Evolutionary conservation across 2,113 vertebrate species (phyloP), one percentile per base, ranked within the genome.

Genomic region (Ammodytes dubius): DNA sequence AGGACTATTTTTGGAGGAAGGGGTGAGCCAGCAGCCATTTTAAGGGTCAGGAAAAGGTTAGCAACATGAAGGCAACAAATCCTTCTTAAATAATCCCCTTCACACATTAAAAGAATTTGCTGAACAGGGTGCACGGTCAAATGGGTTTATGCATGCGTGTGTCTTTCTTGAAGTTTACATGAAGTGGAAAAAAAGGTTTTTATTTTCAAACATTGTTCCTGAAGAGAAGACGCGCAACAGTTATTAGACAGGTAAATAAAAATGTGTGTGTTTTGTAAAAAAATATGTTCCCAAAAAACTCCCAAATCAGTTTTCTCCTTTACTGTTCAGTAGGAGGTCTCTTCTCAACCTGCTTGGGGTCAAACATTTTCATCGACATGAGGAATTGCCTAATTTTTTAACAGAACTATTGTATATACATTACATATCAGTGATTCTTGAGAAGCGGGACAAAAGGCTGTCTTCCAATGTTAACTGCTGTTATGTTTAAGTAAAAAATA

Each of bases 291-390:
- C 3, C 6, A 47, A 54, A 8, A 74, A 67, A 74, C 35, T 53
- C 37, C 10, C 1, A 71, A 53, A 57, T 56, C 17, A 8, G 4
- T 49, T 43, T 14, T 56, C 58, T 14, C 52, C 39, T 79, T 27
- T 4, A 9, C 27, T 42, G 12, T 46, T 53, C 39, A 50, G 46
- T 43, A 43, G 69, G 64, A 42, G 57, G 9, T 45, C 13, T 0
- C 37, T 19, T 65, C 7, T 2, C 5, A 19, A 71, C 63, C 37
- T 56, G 57, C 70, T 52, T 54, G 11, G 15, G 17, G 70, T 35
- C 19, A 83, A 56, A 35, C 6, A 12, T 52, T 74, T 72, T 45
- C 42, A 72, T 37, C 61, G 68, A 60, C 77, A 67, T 66, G n/a
- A n/a, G n/a, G n/a, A n/a, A n/a, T n/a, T n/a, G n/a, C n/a, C n/a